Conservation (phyloP, 2,888 invertebrate species). For the Lasioglossum figueresi region DNA sequence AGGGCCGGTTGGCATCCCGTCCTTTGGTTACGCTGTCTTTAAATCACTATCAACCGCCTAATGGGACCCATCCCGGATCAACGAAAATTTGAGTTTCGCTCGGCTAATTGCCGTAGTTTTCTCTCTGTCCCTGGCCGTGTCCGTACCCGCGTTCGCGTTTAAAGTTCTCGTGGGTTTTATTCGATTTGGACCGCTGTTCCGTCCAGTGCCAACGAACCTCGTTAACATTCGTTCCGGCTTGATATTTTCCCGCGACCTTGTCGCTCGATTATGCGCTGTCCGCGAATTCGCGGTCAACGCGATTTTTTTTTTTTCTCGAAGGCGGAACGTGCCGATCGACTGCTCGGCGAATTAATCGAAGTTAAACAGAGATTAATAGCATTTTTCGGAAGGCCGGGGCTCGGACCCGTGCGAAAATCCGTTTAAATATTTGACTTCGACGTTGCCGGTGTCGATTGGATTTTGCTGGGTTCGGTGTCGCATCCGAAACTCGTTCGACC, state of each 20-base stretch:
- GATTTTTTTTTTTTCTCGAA: neutral
- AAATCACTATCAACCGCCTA: constrained; percentile 40
- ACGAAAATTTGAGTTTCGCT: constrained; percentile 23
- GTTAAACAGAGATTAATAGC: constrained; percentile 71
- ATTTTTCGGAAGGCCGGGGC: constrained; percentile 54
- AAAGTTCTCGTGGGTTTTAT: neutral
- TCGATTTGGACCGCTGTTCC: neutral
- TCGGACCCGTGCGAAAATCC: constrained; percentile 40
- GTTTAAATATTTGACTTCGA: constrained; percentile 70
- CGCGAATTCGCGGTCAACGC: neutral
- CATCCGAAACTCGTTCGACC: constrained; percentile 41
- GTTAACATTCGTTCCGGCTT: constrained; percentile 5
- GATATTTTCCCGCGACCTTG: neutral
- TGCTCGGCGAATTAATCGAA: constrained; percentile 58
- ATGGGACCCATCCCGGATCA: neutral
- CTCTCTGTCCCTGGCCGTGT: neutral
- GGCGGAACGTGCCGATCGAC: constrained; percentile 9
- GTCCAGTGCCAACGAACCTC: neutral
- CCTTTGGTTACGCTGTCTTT: constrained; percentile 44
- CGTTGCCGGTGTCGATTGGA: constrained; percentile 64
- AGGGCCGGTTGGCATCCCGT: constrained; percentile 22
- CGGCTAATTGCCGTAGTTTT: neutral
- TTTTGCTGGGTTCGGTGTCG: constrained; percentile 51
- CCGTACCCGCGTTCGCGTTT: neutral
- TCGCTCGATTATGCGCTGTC: constrained; percentile 30